Base-by-base conservation (phyloP, 92 coral and sea anemone genomes). In the Isaurus tuberculatus region DNA sequence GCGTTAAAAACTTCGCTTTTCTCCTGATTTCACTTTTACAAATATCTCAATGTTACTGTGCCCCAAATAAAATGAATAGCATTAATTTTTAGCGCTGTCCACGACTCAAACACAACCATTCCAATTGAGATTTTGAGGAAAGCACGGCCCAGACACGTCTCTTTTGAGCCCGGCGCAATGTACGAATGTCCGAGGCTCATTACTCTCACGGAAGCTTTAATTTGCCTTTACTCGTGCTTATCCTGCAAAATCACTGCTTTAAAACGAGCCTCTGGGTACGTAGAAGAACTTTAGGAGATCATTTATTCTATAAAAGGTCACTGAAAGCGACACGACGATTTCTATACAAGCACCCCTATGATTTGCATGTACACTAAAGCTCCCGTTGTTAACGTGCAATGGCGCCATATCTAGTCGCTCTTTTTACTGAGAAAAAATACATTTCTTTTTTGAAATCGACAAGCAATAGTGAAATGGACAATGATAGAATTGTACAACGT, bases 151-250 rank as follows among this genome's bases (percentile, higher is more conserved):
- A 57, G 70, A 51, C 70, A 58, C 70, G 68, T 57, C 69, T 40
- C 69, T 36, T 36, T 8, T 42, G 15, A 57, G 53, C 32, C 31
- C 82, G 82, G 34, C 70, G 70, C 67, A 53, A 63, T 43, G 53
- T 58, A 57, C 67, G 82, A 77, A 77, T 77, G 70, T 77, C 70
- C 8, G 68, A 61, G 36, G 69, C 82, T 77, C 82, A 77, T 77
- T 77, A 77, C n/a, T 32, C 82, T 57, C 82, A 77, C 82, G 82
- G 70, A 77, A 77, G 58, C 49, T 57, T 13, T 27, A 57, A 57
- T 14, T 60, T 61, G 69, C 82, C 69, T 19, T 16, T 1, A 57
- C 69, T 77, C 34, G n/a, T 31, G 43, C 23, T 64, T 1, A 40
- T 33, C 29, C 34, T 11, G 15, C 65, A 30, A 77, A 77, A 77